phyloP scores from a whole-genome alignment of 2,113 vertebrate species.

The Gymnocephalus cernua region DNA sequence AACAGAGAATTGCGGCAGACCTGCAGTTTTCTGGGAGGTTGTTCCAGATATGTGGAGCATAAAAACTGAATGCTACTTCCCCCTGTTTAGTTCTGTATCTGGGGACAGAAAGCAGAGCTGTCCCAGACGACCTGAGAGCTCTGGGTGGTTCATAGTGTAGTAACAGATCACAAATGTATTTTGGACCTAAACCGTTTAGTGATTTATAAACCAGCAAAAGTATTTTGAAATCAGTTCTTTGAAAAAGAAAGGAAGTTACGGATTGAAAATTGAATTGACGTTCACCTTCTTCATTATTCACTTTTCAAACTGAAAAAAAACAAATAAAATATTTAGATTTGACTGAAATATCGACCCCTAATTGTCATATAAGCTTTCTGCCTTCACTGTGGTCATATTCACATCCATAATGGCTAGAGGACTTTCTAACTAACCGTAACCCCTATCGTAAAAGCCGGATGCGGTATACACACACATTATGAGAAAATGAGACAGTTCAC shows the following conservation, averaged over 20 bases:
- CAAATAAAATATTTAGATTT: neutral
- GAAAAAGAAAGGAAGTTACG: neutral
- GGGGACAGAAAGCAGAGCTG: no score
- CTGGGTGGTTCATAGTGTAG: no score
- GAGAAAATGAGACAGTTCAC: conserved; percentile 16
- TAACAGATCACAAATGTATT: no score
- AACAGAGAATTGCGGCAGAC: no score
- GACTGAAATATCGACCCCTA: conserved; percentile 1
- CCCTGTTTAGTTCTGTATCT: no score
- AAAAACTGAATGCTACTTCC: no score
- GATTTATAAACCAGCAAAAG: no score
- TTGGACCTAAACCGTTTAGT: no score
- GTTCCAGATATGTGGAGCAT: no score
- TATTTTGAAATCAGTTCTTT: no score
- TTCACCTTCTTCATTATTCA: neutral
- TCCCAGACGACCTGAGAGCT: no score
- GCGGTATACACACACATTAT: neutral
- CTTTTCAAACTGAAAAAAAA: conserved; percentile 10
- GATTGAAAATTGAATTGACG: neutral
- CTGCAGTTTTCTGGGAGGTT: no score
- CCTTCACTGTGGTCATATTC: conserved; percentile 35
- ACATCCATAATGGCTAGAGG: conserved; percentile 4
- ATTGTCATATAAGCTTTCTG: conserved; percentile 5
- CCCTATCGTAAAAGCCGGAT: conserved; percentile 3
- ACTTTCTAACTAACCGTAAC: conserved; percentile 17